phyloP scores from a whole-genome alignment of 1,140 invertebrate species.

The Tetranychus cinnabarinus region DNA sequence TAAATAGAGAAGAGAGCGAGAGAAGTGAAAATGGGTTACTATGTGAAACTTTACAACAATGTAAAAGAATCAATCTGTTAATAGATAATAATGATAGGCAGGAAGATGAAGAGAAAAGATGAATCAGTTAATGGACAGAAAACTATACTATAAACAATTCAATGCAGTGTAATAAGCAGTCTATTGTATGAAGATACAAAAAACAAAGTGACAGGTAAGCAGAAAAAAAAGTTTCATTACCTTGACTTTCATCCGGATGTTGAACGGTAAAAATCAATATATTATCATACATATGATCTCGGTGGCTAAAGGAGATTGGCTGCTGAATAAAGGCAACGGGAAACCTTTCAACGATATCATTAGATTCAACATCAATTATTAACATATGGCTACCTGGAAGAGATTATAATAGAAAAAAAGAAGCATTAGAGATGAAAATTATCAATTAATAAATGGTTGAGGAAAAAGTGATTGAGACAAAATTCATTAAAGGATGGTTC shows the following conservation, averaged over 20 bases:
- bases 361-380: conserved; percentile 10
- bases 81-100: too few species aligned
- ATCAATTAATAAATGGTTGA: neutral
- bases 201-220: neutral
- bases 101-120: too few species aligned
- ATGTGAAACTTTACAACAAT: neutral
- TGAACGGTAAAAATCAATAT: conserved; percentile 83
- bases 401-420: neutral
- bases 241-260: conserved; percentile 11
- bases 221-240: neutral
- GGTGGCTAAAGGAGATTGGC: conserved; percentile 86
- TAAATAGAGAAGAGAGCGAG: neutral
- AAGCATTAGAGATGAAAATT: neutral
- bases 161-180: too few species aligned
- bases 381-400: conserved; percentile 27
- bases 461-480: neutral
- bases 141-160: too few species aligned
- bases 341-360: conserved; percentile 76
- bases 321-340: conserved; percentile 71
- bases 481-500: neutral
- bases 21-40: neutral
- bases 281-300: conserved; percentile 91
- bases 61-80: too few species aligned
- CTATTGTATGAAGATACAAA: neutral
- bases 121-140: too few species aligned